Percentiles rank a stretch among this genome's conserved stretches.
Evolutionary conservation across 1,140 invertebrate genomes (phyloP).

Genomic region (Drosophila nigromelanica): DNA sequence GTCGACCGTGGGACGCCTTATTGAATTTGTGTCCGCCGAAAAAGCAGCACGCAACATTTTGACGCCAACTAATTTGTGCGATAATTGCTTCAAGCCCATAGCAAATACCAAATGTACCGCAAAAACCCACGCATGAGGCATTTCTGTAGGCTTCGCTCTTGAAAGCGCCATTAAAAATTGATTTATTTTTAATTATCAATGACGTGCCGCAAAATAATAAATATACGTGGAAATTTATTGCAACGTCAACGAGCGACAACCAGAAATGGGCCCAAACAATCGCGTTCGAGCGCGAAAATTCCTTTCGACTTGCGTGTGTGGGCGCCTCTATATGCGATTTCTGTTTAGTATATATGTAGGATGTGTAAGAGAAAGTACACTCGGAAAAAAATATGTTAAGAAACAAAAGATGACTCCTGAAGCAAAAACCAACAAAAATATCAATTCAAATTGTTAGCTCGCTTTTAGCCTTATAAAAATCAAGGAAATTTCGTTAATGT

Average conservation of each 20-base stretch:
- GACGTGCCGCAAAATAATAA: constrained; percentile 81
- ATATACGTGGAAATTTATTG: constrained; percentile 79
- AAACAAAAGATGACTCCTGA: too few species aligned
- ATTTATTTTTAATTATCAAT: constrained; percentile 83
- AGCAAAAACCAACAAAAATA: too few species aligned
- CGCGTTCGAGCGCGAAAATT: constrained; percentile 18
- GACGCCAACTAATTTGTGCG: constrained; percentile 53
- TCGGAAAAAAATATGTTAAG: background rate
- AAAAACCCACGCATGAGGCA: constrained; percentile 22
- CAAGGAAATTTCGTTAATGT: too few species aligned
- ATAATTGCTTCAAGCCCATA: constrained; percentile 68
- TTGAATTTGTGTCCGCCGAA: constrained; percentile 50
- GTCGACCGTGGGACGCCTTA: constrained; percentile 28
- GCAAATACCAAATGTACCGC: constrained; percentile 5
- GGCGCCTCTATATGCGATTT: constrained; percentile 15
- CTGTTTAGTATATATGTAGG: background rate
- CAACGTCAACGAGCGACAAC: constrained; percentile 72
- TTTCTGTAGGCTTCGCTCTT: constrained; percentile 31
- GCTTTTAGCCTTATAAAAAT: too few species aligned
- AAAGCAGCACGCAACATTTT: constrained; percentile 44
- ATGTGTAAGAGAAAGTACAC: background rate
- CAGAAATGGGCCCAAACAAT: constrained; percentile 50
- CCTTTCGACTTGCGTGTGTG: constrained; percentile 41
- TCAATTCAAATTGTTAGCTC: too few species aligned
- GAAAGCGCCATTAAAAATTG: constrained; percentile 75